Percentiles rank a stretch among this genome's conserved stretches.
Evolutionary conservation across 2,113 vertebrate species (phyloP).

Genomic region (Poicephalus meyeri): DNA sequence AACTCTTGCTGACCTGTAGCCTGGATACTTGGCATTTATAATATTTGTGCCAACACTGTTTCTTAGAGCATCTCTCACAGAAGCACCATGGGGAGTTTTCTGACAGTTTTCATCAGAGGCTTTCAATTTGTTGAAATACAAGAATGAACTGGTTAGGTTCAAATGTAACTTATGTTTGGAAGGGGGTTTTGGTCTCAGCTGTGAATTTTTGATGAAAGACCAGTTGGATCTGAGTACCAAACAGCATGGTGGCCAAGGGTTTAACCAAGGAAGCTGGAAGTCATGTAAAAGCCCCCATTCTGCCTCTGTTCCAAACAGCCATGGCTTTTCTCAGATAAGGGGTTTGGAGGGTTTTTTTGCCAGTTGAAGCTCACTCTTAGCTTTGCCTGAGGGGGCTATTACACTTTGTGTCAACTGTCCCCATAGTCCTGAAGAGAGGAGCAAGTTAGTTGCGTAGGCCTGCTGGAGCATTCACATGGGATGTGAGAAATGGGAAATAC

Average conservation of each 20-base stretch:
- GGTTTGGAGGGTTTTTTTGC: fast-evolving
- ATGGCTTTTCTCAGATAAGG: not conserved
- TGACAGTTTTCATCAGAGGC: not conserved
- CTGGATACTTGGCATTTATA: not conserved
- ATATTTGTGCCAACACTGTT: not conserved
- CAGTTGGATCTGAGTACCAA: not conserved
- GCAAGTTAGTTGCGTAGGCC: not conserved
- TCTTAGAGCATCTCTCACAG: constrained; percentile 4
- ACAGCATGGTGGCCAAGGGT: not conserved
- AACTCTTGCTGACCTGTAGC: constrained; percentile 7
- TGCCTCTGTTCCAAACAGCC: not conserved
- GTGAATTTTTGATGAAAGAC: not conserved
- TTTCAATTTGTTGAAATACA: not conserved
- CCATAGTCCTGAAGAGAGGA: not conserved
- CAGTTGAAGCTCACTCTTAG: not conserved
- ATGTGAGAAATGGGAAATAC: not conserved
- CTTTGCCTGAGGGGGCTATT: not conserved
- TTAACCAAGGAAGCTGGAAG: not conserved
- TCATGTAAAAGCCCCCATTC: not conserved
- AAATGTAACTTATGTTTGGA: not conserved
- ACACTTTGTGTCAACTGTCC: not conserved
- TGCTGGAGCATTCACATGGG: not conserved
- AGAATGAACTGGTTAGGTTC: not conserved
- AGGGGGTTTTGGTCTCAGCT: not conserved
- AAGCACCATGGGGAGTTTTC: not conserved